phyloP scores from a whole-genome alignment of 2,888 invertebrate genomes.

The Ectemnius continuus region DNA sequence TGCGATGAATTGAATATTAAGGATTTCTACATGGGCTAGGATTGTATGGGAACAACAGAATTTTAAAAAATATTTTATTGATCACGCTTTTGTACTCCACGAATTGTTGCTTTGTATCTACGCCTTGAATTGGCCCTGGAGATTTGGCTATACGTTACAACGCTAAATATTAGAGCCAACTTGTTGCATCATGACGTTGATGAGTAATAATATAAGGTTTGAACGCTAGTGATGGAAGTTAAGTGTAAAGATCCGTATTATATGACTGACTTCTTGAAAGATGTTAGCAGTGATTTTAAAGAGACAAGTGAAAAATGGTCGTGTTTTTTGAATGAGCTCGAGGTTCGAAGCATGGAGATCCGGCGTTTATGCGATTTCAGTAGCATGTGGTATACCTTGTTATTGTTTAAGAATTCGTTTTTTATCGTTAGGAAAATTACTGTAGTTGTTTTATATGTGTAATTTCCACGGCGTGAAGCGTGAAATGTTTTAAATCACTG shows the following conservation, averaged over 20 bases:
- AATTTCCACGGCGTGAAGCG: conserved; percentile 44
- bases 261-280: conserved; percentile 24
- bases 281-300: conserved; percentile 8
- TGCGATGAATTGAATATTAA: too few relatives aligned
- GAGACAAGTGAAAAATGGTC: conserved; percentile 16
- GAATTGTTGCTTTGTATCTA: background rate
- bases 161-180: background rate
- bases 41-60: background rate
- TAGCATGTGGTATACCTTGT: conserved; percentile 72
- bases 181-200: conserved; percentile 28
- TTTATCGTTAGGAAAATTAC: conserved; percentile 67
- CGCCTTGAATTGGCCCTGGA: background rate
- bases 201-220: conserved; percentile 24
- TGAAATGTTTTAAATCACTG: conserved; percentile 29
- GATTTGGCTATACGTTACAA: background rate
- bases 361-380: conserved; percentile 71
- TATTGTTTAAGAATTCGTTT: conserved; percentile 72
- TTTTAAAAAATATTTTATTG: background rate
- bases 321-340: conserved; percentile 20
- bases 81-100: background rate
- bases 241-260: conserved; percentile 31
- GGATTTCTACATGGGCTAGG: too few relatives aligned
- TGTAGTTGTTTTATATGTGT: conserved; percentile 63
- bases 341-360: conserved; percentile 52
- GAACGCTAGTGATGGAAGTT: conserved; percentile 19